phyloP scores from a whole-genome alignment of 2,888 invertebrate species.

The Cynaeus angustus region DNA sequence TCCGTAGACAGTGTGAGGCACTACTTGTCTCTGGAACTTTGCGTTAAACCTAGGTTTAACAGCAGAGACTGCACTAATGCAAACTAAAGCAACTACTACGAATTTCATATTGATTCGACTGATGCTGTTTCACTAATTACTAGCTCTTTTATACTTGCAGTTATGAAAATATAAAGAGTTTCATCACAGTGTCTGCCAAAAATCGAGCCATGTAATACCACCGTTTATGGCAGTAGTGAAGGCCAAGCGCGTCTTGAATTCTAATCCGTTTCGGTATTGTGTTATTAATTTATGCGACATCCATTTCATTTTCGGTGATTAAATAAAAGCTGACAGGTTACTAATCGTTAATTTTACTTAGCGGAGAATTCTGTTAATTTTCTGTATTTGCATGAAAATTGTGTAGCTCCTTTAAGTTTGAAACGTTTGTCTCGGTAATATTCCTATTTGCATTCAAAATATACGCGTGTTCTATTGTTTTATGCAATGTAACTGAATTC shows the following conservation, averaged over 20 bases:
- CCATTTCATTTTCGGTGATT: conserved; percentile 29
- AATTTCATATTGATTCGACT: conserved; percentile 34
- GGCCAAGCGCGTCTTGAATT: conserved; percentile 11
- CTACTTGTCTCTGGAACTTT: conserved; percentile 36
- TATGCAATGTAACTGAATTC: conserved; percentile 35
- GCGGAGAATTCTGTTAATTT: conserved; percentile 36
- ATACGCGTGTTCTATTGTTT: conserved; percentile 25
- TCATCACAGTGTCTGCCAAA: conserved; percentile 18
- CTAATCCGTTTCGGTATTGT: not conserved
- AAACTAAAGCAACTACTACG: conserved; percentile 22
- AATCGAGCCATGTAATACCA: conserved; percentile 18
- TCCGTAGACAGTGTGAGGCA: conserved; percentile 58
- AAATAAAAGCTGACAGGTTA: conserved; percentile 29
- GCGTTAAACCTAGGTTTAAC: conserved; percentile 43
- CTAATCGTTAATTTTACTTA: conserved; percentile 39
- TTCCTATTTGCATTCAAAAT: conserved; percentile 41
- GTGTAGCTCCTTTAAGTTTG: conserved; percentile 33
- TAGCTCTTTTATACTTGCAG: too few relatives aligned
- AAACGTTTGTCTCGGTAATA: conserved; percentile 35
- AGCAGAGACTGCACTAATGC: conserved; percentile 33
- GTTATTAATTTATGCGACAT: conserved; percentile 21
- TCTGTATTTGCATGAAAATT: conserved; percentile 41
- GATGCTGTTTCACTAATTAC: conserved; percentile 4
- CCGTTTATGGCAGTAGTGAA: conserved; percentile 15
- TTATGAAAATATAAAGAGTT: conserved; percentile 30